Base-by-base conservation (phyloP, 1,140 invertebrate genomes). In the Heliothis virescens region DNA sequence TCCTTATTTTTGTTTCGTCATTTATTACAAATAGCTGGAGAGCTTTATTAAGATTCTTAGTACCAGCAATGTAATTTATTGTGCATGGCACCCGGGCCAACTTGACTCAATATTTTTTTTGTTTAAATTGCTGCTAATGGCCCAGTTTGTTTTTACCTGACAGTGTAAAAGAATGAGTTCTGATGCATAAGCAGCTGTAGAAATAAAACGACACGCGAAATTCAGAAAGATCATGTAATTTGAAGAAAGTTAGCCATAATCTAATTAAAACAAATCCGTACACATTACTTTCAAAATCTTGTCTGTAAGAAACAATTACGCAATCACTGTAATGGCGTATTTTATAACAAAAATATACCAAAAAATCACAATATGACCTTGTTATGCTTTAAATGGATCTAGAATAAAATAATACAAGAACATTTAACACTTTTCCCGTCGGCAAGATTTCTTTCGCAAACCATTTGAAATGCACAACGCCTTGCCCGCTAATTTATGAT, bases 1-100 rank as follows among this genome's bases (percentile, higher is more conserved):
- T 83, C 84, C 91, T 90, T 94, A 92, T 91, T 90, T 92, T 91
- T 91, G 91, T 93, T 93, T 93, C 90, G 88, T 94, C 92, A 93
- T 94, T 92, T 93, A 92, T 94, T 90, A 93, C 89, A 92, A 94
- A 94, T 83, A 86, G 81, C 90, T 87, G 67, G 83, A 83, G 84
- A 86, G 87, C 88, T 91, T 89, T 92, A 93, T 94, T 93, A 93
- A 91, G 82, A 93, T 94, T 93, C 92, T 90, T 86, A 81, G 87
- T 91, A 91, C 91, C 89, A 91, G 92, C 90, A 89, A 91, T 91
- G 88, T 92, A 92, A 93, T 93, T 92, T 93, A 93, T 94, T 85
- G 85, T 86, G 83, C 82, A 81, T 71, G 69, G 80, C 60, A 69
- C 59, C 41, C 82, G 76, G 77, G 86, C 83, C 83, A 80, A 83